A percentile compares a stretch with the other conserved stretches of the same genome.
These are phyloP conservation scores for Uropetala carovei DNA, from an alignment of 2,888 invertebrate species.

Conservation along the genomic window DNA sequence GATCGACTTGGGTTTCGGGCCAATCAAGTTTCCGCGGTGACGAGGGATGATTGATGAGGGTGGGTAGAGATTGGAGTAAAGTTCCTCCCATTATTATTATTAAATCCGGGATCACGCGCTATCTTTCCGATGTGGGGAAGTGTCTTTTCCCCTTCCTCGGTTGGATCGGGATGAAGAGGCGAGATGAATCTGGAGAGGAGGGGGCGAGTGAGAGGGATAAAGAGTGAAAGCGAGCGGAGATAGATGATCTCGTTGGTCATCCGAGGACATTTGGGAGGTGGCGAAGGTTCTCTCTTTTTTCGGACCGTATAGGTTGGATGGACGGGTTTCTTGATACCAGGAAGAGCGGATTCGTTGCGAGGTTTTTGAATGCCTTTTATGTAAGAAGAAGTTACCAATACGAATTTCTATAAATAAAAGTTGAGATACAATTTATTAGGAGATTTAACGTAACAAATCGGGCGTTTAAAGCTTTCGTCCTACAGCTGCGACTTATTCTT, in stretches of 20 bases:
- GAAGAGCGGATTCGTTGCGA: not conserved
- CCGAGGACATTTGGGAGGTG: not conserved
- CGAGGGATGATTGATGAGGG: conserved; percentile 3
- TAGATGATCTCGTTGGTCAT: not conserved
- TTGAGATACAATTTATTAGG: too few relatives aligned
- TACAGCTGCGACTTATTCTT: too few relatives aligned
- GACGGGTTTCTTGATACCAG: not conserved
- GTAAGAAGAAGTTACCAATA: not conserved
- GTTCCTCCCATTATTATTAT: not conserved
- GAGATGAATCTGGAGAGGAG: not conserved
- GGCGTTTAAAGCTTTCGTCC: too few relatives aligned
- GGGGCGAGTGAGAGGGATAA: not conserved
- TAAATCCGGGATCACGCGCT: not conserved
- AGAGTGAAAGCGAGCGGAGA: not conserved
- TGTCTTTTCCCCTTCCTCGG: too few relatives aligned
- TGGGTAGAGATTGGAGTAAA: not conserved
- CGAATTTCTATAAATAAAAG: too few relatives aligned
- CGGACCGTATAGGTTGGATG: not conserved
- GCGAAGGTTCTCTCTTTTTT: not conserved
- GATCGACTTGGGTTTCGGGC: not conserved
- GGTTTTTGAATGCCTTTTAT: not conserved
- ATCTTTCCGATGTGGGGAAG: not conserved
- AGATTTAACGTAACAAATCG: too few relatives aligned
- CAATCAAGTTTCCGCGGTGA: not conserved
- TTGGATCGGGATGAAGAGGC: not conserved